Evolutionary conservation across 2,888 invertebrate species (phyloP).

Genomic region (Hylaea fasciaria): DNA sequence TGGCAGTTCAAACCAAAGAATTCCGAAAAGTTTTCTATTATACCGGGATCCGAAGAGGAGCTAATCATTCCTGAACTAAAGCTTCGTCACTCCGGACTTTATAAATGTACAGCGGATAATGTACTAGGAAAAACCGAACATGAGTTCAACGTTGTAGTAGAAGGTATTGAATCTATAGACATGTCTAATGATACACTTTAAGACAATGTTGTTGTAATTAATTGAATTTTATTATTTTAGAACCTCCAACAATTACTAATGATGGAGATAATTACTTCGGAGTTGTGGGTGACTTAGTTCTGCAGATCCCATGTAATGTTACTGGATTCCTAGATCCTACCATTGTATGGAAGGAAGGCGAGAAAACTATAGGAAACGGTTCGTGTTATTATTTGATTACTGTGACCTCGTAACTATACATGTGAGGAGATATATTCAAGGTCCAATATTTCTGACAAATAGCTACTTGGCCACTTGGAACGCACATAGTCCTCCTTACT

Average conservation of each 20-base stretch:
- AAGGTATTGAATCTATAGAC: slow-evolving; percentile 27
- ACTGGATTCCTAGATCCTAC: slow-evolving; percentile 44
- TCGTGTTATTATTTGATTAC: neutral
- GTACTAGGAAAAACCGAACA: slow-evolving; percentile 14
- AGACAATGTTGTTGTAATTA: too few relatives aligned
- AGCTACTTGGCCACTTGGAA: too few relatives aligned
- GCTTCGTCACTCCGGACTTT: slow-evolving; percentile 29
- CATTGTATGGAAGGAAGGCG: slow-evolving; percentile 36
- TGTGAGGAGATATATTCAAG: too few relatives aligned
- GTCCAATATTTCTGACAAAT: too few relatives aligned
- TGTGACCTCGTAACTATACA: too few relatives aligned
- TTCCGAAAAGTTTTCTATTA: neutral
- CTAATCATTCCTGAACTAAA: slow-evolving; percentile 17
- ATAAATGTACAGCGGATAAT: slow-evolving; percentile 37
- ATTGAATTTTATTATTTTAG: slow-evolving; percentile 24
- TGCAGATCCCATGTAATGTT: slow-evolving; percentile 43
- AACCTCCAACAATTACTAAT: slow-evolving; percentile 36
- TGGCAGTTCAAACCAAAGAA: slow-evolving; percentile 37
- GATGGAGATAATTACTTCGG: slow-evolving; percentile 27
- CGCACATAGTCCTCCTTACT: too few relatives aligned
- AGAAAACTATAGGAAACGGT: slow-evolving; percentile 16
- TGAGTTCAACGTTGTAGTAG: slow-evolving; percentile 28
- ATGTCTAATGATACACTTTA: too few relatives aligned
- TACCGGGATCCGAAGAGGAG: slow-evolving; percentile 17
- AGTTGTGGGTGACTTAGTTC: slow-evolving; percentile 36